These are phyloP conservation scores for Sphaerophoria rueppellii DNA, from an alignment of 2,888 invertebrate genomes.

Conservation along the genomic window DNA sequence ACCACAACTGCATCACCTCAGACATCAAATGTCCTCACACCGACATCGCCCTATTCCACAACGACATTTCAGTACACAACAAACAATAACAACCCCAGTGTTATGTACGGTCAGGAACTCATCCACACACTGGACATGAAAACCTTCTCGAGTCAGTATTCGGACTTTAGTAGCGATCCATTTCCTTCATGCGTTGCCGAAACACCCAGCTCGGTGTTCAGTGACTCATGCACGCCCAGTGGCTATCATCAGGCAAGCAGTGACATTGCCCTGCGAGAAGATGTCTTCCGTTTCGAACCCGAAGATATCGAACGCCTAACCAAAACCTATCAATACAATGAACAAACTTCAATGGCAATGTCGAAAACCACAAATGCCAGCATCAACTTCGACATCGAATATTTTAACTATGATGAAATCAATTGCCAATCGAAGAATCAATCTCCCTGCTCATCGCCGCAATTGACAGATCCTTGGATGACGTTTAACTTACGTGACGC, in stretches of 20 bases:
- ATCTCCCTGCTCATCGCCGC: conserved; percentile 82
- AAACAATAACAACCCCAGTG: conserved; percentile 45
- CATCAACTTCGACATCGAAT: conserved; percentile 80
- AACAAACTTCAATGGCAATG: conserved; percentile 39
- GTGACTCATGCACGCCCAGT: conserved; percentile 74
- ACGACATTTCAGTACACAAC: conserved; percentile 63
- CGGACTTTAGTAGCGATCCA: conserved; percentile 78
- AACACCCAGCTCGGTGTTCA: conserved; percentile 81
- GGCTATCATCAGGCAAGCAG: conserved; percentile 24
- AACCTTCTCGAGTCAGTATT: conserved; percentile 75
- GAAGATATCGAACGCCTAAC: conserved; percentile 81
- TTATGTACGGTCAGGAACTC: conserved; percentile 64
- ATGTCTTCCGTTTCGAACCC: conserved; percentile 82
- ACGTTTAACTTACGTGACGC: conserved; percentile 78
- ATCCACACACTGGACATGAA: conserved; percentile 65
- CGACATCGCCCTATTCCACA: conserved; percentile 75
- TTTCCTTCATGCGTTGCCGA: conserved; percentile 78
- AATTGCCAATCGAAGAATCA: conserved; percentile 82
- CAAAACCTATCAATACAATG: conserved; percentile 71
- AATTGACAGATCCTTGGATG: conserved; percentile 81
- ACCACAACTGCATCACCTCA: conserved; percentile 44
- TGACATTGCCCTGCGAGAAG: conserved; percentile 74
- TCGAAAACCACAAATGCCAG: conserved; percentile 65
- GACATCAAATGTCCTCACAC: conserved; percentile 73
- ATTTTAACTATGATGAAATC: conserved; percentile 82